phyloP scores from a whole-genome alignment of 2,797 vertebrate genomes.

The Siniperca obscura region DNA sequence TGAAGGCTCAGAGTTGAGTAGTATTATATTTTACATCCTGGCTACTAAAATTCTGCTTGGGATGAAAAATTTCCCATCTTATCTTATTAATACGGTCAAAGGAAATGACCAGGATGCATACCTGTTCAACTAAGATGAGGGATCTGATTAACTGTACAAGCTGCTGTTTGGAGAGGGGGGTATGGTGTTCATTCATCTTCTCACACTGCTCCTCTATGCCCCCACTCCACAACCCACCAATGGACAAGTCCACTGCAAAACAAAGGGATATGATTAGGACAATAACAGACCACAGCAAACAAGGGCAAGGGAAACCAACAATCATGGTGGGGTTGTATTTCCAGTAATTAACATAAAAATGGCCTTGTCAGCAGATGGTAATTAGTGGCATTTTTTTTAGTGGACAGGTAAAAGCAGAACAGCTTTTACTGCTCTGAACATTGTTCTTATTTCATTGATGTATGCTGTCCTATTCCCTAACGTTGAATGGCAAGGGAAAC shows the following conservation, averaged over 20 bases:
- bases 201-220: conserved; percentile 65
- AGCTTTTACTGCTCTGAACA: too few relatives aligned
- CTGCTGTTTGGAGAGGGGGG: conserved; percentile 78
- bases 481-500: neutral
- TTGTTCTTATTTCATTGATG: neutral
- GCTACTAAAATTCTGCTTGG: neutral
- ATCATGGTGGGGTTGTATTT: neutral
- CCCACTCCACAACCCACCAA: conserved; percentile 50
- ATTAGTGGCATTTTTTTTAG: neutral
- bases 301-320: neutral
- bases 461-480: neutral
- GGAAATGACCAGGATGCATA: conserved; percentile 24
- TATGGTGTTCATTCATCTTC: conserved; percentile 66
- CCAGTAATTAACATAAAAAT: neutral
- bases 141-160: conserved; percentile 81
- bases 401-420: too few relatives aligned
- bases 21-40: neutral
- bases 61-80: accelerated
- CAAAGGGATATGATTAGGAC: neutral
- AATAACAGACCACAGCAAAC: neutral
- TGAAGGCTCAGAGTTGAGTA: neutral
- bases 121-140: conserved; percentile 80
- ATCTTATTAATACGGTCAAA: accelerated
- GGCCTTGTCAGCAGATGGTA: neutral
- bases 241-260: conserved; percentile 72